Conservation (phyloP, 2,888 invertebrate genomes). For the Colletes collaris region DNA sequence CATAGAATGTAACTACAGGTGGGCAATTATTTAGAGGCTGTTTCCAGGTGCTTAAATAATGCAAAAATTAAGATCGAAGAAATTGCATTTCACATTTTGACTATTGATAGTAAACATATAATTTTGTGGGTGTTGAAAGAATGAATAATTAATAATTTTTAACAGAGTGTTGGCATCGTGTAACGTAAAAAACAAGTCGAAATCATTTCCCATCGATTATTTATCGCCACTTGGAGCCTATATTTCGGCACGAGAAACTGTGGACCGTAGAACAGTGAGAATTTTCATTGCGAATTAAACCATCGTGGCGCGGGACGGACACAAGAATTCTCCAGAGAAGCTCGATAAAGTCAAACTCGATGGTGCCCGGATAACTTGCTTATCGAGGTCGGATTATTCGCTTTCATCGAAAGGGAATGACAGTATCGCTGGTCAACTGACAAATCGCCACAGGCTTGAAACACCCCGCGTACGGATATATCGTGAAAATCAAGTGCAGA, state of each 20-base stretch:
- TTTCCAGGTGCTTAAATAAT: no score
- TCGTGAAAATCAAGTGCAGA: constrained; percentile 31
- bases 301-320: constrained; percentile 42
- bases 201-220: constrained; percentile 15
- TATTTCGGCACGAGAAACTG: constrained; percentile 28
- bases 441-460: constrained; percentile 49
- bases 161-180: neutral
- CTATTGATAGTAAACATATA: no score
- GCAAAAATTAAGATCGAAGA: no score
- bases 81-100: no score
- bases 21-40: no score
- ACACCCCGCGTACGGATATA: constrained; percentile 9
- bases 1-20: no score
- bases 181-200: neutral
- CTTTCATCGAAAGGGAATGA: constrained; percentile 63
- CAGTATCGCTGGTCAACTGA: constrained; percentile 50
- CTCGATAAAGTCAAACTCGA: constrained; percentile 70
- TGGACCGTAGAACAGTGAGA: constrained; percentile 9
- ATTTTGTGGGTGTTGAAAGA: no score
- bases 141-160: neutral
- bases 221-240: constrained; percentile 18
- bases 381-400: constrained; percentile 71
- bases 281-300: constrained; percentile 52
- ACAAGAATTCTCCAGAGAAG: constrained; percentile 39
- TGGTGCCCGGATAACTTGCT: constrained; percentile 73